phyloP scores from a whole-genome alignment of 2,113 vertebrate species.

The Symphodus melops region DNA sequence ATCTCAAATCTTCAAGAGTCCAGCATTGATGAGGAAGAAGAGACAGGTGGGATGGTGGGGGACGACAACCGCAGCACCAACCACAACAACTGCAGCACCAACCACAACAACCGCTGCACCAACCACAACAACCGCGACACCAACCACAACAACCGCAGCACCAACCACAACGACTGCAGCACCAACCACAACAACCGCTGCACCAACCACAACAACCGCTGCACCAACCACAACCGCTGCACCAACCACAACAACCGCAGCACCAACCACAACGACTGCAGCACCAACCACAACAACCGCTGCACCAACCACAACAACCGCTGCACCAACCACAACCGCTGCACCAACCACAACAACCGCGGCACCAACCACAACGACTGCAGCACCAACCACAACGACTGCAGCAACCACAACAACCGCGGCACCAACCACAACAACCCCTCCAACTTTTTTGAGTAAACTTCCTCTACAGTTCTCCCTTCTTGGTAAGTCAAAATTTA shows the following conservation, averaged over 20 bases:
- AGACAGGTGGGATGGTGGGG: neutral
- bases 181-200: too few species aligned
- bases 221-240: too few species aligned
- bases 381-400: neutral
- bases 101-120: neutral
- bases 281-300: neutral
- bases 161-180: neutral
- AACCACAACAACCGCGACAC: neutral
- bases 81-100: neutral
- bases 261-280: too few species aligned
- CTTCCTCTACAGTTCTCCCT: conserved; percentile 76
- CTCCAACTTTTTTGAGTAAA: conserved; percentile 58
- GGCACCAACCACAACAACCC: neutral
- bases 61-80: neutral
- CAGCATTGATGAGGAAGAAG: conserved; percentile 9
- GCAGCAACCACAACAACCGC: neutral
- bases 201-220: too few species aligned
- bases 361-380: too few species aligned
- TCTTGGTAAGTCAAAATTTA: conserved; percentile 53
- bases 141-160: neutral
- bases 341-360: too few species aligned
- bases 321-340: too few species aligned
- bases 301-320: too few species aligned
- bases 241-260: too few species aligned
- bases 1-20: conserved; percentile 6